Percentiles rank a stretch among this genome's conserved stretches.
Conservation (phyloP, 1,140 invertebrate species). For the Neotoxoptera formosana region DNA sequence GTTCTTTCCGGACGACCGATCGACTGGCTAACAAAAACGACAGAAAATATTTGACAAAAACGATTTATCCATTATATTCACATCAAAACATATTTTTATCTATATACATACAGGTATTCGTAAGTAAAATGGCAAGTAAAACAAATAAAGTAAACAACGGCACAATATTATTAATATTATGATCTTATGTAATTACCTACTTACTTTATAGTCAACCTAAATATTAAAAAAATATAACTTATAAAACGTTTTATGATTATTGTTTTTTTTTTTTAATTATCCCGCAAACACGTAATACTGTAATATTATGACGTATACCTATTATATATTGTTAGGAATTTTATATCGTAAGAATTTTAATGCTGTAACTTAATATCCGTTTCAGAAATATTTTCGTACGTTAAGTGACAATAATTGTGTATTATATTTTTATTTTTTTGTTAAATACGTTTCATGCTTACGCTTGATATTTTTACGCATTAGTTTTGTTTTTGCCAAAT, state of each 20-base stretch:
- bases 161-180: too few relatives aligned
- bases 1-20: too few relatives aligned
- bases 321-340: not conserved
- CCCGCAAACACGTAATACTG: not conserved
- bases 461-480: not conserved
- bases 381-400: not conserved
- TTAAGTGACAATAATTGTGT: not conserved
- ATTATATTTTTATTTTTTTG: not conserved
- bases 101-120: not conserved
- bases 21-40: too few relatives aligned
- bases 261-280: not conserved
- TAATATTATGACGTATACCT: not conserved
- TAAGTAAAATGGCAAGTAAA: too few relatives aligned
- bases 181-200: too few relatives aligned
- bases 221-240: not conserved
- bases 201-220: not conserved
- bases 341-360: not conserved
- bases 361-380: not conserved
- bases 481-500: not conserved
- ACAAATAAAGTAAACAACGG: too few relatives aligned
- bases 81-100: not conserved
- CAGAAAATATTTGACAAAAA: too few relatives aligned
- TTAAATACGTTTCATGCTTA: not conserved
- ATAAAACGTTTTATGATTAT: not conserved
- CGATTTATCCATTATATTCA: not conserved